Evolutionary conservation across 2,113 vertebrate genomes (phyloP).

Genomic region (Calonectris borealis): DNA sequence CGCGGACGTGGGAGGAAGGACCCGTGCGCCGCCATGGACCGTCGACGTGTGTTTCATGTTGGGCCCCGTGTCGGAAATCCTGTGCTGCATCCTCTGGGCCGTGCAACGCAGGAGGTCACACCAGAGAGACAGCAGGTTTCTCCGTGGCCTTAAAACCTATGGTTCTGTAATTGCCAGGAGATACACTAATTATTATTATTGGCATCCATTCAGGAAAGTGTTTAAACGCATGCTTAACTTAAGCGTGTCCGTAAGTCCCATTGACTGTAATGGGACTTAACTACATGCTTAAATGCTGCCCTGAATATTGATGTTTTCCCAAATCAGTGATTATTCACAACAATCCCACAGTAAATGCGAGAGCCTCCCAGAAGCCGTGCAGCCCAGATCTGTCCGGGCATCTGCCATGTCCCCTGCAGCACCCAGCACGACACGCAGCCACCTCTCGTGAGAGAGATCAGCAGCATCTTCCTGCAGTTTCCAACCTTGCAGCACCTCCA

Average conservation of each 20-base stretch:
- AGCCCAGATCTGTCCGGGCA: accelerated
- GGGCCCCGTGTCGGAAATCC: not conserved
- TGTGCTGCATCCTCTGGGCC: not conserved
- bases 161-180: not conserved
- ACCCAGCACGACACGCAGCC: accelerated
- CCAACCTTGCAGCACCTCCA: not conserved
- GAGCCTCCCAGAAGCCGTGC: accelerated
- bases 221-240: not conserved
- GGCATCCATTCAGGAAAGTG: not conserved
- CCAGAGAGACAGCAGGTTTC: not conserved
- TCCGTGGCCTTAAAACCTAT: accelerated
- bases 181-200: not conserved
- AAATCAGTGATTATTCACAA: not conserved
- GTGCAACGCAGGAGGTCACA: not conserved
- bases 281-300: not conserved
- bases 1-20: not conserved
- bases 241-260: accelerated
- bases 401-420: not conserved
- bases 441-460: accelerated
- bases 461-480: not conserved
- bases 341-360: accelerated
- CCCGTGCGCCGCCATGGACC: accelerated
- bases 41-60: accelerated
- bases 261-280: not conserved
- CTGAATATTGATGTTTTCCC: not conserved